These are phyloP conservation scores for Pelobates fuscus DNA, from an alignment of 2,113 vertebrate species.

Conservation along the genomic window DNA sequence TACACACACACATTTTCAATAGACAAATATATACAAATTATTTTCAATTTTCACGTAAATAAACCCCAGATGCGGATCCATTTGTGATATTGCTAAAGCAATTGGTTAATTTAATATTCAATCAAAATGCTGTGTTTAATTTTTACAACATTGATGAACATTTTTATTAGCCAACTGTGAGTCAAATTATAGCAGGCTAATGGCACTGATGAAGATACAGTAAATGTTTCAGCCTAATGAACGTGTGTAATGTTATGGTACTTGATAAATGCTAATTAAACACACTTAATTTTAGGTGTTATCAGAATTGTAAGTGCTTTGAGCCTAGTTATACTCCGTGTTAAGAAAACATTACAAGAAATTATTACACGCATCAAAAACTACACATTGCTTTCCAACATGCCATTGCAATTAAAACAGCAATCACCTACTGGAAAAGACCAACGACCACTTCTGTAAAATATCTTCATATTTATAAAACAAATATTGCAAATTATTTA, in stretches of 20 bases:
- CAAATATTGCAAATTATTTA: too few species aligned
- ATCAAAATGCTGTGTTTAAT: neutral
- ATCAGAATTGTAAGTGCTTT: slow-evolving; percentile 26
- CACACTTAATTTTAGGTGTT: slow-evolving; percentile 37
- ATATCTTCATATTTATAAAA: too few species aligned
- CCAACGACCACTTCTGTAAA: too few species aligned
- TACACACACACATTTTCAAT: too few species aligned
- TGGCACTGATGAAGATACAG: slow-evolving; percentile 22
- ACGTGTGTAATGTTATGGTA: slow-evolving; percentile 20
- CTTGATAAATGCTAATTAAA: slow-evolving; percentile 43
- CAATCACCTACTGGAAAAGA: too few species aligned
- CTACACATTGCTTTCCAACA: slow-evolving; percentile 11
- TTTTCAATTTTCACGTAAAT: too few species aligned
- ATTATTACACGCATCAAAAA: slow-evolving; percentile 16
- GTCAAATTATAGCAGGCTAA: slow-evolving; percentile 19
- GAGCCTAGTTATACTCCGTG: slow-evolving; percentile 12
- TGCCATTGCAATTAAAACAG: neutral
- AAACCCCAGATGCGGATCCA: too few species aligned
- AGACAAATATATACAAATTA: too few species aligned
- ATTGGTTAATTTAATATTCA: too few species aligned
- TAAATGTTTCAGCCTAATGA: slow-evolving; percentile 25
- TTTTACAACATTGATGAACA: neutral
- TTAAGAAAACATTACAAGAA: slow-evolving; percentile 28
- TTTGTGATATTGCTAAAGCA: too few species aligned
- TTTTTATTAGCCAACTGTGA: slow-evolving; percentile 10